Evolutionary conservation across 1,140 invertebrate genomes (phyloP), one percentile per base, ranked within the genome.

Genomic region (Vanessa atalanta): DNA sequence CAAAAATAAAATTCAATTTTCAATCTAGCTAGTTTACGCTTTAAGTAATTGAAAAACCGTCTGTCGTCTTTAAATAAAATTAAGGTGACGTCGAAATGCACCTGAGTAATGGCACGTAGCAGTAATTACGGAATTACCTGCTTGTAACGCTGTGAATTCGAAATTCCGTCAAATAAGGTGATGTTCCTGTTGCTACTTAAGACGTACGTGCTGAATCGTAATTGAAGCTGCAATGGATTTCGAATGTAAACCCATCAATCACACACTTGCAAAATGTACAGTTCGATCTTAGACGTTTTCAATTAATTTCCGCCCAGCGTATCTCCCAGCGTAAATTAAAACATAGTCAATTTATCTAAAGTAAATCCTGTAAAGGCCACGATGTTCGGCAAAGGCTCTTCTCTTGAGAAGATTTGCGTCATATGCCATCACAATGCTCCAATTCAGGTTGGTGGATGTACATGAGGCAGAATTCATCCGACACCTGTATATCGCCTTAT

Each of bases 151-250:
- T 47, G 65, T 57, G 55, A 69, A 71, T 66, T 71, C 47, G 68
- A 53, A 71, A 75, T 75, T 66, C 47, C 55, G 65, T 71, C 68
- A 67, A 71, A 75, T 75, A 65, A 75, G 73, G 64, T 61, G 53
- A 75, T 63, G 53, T 70, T 65, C 66, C 43, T 65, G 26, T 48
- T 43, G 47, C 73, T 75, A 69, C 73, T 65, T 75, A 75, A 57
- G 51, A 65, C 20, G 65, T 75, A 70, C 53, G 53, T 66, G 68
- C 65, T 71, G 65, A 73, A 73, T 73, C 61, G 69, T 70, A 70
- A 70, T 53, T 50, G 65, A 37, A 66, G 61, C 69, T 65, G 37
- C 37, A 43, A 43, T 75, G 61, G 37, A 70, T 71, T 31, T 31
- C 26, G 26, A 31, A 31, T 71, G 47, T 23, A 68, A 71, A 67